Base-by-base conservation (phyloP, 2,888 invertebrate species). In the Bellardia bayeri region DNA sequence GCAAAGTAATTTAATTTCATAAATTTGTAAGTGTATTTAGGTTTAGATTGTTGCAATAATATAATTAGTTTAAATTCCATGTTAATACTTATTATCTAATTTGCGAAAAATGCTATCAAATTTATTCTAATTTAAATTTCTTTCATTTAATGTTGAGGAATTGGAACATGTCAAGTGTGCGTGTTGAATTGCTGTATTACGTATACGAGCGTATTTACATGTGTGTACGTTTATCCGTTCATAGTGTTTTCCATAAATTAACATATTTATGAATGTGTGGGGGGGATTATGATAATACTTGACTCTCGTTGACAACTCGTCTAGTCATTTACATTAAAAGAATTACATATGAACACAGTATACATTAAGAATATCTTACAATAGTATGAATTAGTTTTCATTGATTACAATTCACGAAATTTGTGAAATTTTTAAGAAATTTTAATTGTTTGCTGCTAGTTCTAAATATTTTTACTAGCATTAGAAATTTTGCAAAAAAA, bases 161-260 rank as follows among this genome's bases (percentile, higher is more conserved):
- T 66, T 81, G 76, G 75, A 87, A 83, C 54, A 83, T 81, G 86
- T 87, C 83, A 87, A 87, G 86, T 66, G 80, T 72, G 45, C 42
- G 71, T 72, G 69, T 76, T 87, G 71, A 71, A 69, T 66, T 75
- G 51, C 54, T 37, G 64, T 76, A 42, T 45, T 72, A 66, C 30
- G 42, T 40, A 69, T 63, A 14, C 66, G 2, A 16, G 69, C 13
- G 7, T 45, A 68, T 66, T 13, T 14, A 69, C 1, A 40, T 45
- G 40, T 49, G 3, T 37, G 7, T 45, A 75, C 9, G 23, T 49
- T 33, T 75, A 11, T 68, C 7, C 23, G 9, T 63, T 45, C 30
- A 80, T 6, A 40, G 37, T 63, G 3, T 68, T 66, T 61, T 54
- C 16, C 11, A 79, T 30, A 49, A 74, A 72, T 23, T 49, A 58